A percentile compares a stretch with the other conserved stretches of the same genome.
Evolutionary conservation across 2,888 invertebrate species (phyloP).

Genomic region (Catocala fraxini): DNA sequence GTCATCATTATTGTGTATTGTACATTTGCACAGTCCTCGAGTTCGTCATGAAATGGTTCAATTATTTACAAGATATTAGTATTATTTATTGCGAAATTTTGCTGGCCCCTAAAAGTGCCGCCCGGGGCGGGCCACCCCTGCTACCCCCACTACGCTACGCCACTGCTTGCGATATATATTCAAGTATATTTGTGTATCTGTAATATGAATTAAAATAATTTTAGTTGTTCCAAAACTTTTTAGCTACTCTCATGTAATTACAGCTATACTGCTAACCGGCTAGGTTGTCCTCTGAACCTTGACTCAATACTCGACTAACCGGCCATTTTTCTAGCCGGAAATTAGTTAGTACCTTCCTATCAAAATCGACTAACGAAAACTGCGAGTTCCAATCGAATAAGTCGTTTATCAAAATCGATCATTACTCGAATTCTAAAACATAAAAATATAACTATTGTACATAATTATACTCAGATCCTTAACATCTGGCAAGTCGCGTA

Average conservation of each 20-base stretch:
- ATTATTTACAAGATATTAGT: no score
- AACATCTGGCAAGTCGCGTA: constrained; percentile 35
- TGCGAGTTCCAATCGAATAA: constrained; percentile 18
- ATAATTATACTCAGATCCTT: background rate
- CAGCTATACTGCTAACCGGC: background rate
- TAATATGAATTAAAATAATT: no score
- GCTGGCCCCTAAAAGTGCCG: no score
- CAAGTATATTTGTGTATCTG: no score
- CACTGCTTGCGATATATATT: no score
- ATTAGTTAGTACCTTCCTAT: constrained; percentile 4
- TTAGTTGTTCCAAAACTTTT: background rate
- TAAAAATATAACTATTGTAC: constrained; percentile 15
- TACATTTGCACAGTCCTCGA: no score
- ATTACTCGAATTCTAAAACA: constrained; percentile 34
- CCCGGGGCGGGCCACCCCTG: no score
- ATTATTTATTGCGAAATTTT: no score
- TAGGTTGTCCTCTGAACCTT: background rate
- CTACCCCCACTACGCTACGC: no score
- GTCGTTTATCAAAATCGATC: constrained; percentile 20
- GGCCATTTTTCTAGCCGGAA: constrained; percentile 16
- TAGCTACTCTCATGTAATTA: background rate
- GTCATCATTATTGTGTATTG: no score
- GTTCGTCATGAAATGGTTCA: no score
- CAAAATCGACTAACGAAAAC: constrained; percentile 12
- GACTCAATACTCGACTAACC: constrained; percentile 11